Percentiles rank a stretch among this genome's conserved stretches.
Conservation (phyloP, 2,797 vertebrate genomes). For the Sebastes iracundus region DNA sequence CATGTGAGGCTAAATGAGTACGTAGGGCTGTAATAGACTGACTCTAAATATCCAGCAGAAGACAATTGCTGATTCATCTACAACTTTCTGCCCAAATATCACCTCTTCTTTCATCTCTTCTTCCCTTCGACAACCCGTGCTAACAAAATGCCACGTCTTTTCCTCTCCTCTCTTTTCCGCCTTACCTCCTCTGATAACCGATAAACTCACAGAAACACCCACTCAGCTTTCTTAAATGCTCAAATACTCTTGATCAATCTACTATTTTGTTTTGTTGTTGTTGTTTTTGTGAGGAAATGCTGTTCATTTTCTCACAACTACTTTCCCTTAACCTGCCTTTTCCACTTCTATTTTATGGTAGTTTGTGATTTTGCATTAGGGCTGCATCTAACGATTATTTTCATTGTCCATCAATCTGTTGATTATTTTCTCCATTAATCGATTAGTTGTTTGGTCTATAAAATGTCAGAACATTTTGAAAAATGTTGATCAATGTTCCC, state of each 20-base stretch:
- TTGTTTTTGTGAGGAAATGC: neutral
- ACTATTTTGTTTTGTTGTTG: neutral
- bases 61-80: slow-evolving; percentile 41
- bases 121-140: slow-evolving; percentile 1
- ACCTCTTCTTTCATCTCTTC: slow-evolving; percentile 19
- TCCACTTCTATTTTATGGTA: too few species aligned
- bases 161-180: neutral
- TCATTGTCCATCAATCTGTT: too few species aligned
- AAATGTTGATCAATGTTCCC: too few species aligned
- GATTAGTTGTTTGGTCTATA: too few species aligned
- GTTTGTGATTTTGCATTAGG: too few species aligned
- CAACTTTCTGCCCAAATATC: slow-evolving; percentile 20
- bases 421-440: too few species aligned
- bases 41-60: slow-evolving; percentile 3
- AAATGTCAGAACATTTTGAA: too few species aligned
- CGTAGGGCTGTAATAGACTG: neutral
- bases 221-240: neutral
- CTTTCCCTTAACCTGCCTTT: too few species aligned
- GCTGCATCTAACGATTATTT: too few species aligned
- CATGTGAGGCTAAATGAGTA: neutral
- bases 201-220: neutral
- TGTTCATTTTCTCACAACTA: too few species aligned
- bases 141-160: slow-evolving; percentile 31
- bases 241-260: neutral
- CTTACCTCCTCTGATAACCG: neutral